Conservation (phyloP, 1,140 invertebrate species). For the Heliothis virescens region DNA sequence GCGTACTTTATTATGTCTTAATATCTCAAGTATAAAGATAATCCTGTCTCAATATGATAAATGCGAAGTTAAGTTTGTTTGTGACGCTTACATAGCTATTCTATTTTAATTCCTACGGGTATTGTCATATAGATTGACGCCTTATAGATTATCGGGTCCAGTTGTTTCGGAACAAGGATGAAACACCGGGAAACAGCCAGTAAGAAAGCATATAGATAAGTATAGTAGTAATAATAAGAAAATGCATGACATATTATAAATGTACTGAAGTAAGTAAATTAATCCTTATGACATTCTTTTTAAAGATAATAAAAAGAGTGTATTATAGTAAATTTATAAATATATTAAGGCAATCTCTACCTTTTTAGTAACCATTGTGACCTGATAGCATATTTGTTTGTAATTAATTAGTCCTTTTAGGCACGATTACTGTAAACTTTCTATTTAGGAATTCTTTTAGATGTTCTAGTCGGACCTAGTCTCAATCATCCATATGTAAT, state of each 20-base stretch:
- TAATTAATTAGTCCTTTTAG: background rate
- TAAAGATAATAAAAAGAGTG: background rate
- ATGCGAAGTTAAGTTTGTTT: too few relatives aligned
- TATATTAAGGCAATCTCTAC: background rate
- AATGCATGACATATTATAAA: constrained; percentile 15
- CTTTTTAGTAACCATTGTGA: constrained; percentile 31
- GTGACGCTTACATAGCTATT: too few relatives aligned
- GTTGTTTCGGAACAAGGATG: too few relatives aligned
- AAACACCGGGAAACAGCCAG: too few relatives aligned
- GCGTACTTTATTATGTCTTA: constrained; percentile 9
- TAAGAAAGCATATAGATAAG: background rate
- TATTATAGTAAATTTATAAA: constrained; percentile 10
- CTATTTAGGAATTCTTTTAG: background rate
- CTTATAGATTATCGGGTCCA: too few relatives aligned
- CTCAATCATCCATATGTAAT: background rate
- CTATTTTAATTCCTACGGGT: too few relatives aligned
- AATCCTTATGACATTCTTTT: background rate
- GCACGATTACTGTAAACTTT: background rate
- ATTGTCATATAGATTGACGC: too few relatives aligned
- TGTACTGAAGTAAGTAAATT: constrained; percentile 1
- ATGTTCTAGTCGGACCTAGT: constrained; percentile 4
- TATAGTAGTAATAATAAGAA: constrained; percentile 3
- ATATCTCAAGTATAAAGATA: background rate
- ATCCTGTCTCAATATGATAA: too few relatives aligned
- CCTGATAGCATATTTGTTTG: constrained; percentile 21